These are phyloP conservation scores for Pteropus alecto DNA, from an alignment of 2,113 vertebrate species.

Conservation along the genomic window DNA sequence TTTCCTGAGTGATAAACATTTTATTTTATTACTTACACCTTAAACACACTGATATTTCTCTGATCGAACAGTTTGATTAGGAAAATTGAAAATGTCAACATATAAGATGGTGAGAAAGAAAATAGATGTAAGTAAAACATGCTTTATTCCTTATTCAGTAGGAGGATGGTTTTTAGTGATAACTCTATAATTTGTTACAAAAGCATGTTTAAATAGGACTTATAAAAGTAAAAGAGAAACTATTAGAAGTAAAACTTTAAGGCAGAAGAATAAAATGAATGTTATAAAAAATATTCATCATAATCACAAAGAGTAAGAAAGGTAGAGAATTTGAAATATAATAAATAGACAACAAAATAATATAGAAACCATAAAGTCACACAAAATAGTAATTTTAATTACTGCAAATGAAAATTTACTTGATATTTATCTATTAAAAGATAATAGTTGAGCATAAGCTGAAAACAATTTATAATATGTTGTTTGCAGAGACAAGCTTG, in stretches of 20 bases:
- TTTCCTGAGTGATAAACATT: neutral
- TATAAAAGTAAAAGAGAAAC: neutral
- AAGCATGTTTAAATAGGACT: neutral
- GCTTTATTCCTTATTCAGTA: neutral
- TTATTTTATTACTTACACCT: neutral
- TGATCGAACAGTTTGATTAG: neutral
- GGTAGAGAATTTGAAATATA: neutral
- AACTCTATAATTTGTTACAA: neutral
- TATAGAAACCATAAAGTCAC: neutral
- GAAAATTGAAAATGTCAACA: neutral
- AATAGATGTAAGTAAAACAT: neutral
- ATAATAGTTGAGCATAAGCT: neutral
- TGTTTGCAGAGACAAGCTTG: neutral
- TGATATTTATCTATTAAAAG: neutral
- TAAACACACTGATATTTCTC: neutral
- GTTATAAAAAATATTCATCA: neutral
- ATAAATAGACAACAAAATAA: neutral
- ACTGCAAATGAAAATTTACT: neutral
- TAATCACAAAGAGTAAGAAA: neutral
- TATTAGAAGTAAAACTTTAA: neutral
- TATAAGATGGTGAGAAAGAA: neutral
- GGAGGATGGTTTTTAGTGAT: neutral
- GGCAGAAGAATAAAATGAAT: neutral
- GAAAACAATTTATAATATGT: neutral
- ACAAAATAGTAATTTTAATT: neutral